These are phyloP conservation scores for Scalopus aquaticus DNA, from an alignment of 2,113 vertebrate genomes.

Conservation along the genomic window DNA sequence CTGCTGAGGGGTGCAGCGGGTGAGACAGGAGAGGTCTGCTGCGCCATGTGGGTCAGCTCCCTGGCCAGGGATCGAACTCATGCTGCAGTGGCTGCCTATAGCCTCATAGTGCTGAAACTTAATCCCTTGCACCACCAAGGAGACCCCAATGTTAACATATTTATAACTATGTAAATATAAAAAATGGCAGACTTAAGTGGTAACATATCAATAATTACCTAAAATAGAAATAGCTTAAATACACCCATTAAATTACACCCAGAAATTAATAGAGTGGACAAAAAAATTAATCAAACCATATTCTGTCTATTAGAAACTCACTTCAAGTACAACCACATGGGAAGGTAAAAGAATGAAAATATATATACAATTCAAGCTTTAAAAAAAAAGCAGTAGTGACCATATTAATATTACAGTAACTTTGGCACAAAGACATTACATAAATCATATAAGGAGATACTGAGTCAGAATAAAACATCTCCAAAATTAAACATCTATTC, in stretches of 20 bases:
- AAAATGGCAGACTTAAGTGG: background rate
- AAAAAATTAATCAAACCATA: background rate
- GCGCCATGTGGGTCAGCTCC: too few species aligned
- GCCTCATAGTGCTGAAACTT: too few species aligned
- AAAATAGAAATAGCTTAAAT: too few species aligned
- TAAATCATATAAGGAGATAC: background rate
- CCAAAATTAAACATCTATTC: background rate
- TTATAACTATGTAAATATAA: background rate
- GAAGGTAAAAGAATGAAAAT: background rate
- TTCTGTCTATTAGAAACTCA: background rate
- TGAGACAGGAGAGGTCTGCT: too few species aligned
- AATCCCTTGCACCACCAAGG: too few species aligned
- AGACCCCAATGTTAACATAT: too few species aligned
- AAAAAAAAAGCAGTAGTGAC: background rate
- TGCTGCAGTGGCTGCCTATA: too few species aligned
- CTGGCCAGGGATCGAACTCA: too few species aligned
- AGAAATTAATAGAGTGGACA: background rate
- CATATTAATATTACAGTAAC: background rate
- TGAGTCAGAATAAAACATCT: background rate
- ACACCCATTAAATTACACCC: background rate
- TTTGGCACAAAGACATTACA: background rate
- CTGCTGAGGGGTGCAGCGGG: too few species aligned
- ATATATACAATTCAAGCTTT: background rate
- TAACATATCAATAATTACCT: background rate
- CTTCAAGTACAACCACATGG: background rate